These are phyloP conservation scores for Propsilocerus akamusi DNA, from an alignment of 1,140 invertebrate genomes.

Conservation along the genomic window DNA sequence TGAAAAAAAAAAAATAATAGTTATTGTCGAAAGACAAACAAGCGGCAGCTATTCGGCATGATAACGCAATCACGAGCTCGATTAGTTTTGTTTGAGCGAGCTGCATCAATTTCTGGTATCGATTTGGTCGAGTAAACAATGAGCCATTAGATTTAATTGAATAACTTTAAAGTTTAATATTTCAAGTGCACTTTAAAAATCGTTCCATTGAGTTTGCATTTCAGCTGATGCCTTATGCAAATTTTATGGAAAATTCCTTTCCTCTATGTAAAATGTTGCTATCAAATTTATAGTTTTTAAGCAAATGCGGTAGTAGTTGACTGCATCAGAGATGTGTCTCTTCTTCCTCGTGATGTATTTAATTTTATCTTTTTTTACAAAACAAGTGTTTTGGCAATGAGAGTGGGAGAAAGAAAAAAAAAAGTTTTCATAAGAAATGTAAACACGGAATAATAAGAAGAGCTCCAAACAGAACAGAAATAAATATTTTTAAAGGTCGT, in stretches of 20 bases:
- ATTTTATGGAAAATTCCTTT: neutral
- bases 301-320: neutral
- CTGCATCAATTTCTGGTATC: neutral
- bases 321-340: neutral
- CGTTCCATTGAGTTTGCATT: neutral
- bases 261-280: neutral
- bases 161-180: neutral
- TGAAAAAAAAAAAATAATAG: neutral
- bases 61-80: neutral
- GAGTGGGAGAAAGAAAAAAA: too few species aligned
- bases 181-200: neutral
- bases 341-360: neutral
- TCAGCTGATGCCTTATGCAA: neutral
- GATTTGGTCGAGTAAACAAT: neutral
- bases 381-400: too few species aligned
- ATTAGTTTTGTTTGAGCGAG: neutral
- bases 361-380: neutral
- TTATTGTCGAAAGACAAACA: neutral
- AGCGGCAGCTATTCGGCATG: neutral
- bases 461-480: too few species aligned
- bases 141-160: neutral
- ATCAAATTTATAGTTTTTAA: neutral
- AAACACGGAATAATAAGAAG: too few species aligned
- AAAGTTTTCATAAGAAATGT: too few species aligned
- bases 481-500: too few species aligned